A percentile compares a stretch with the other conserved stretches of the same genome.
These are phyloP conservation scores for Falco cherrug DNA, from an alignment of 2,797 vertebrate species.

Conservation along the genomic window DNA sequence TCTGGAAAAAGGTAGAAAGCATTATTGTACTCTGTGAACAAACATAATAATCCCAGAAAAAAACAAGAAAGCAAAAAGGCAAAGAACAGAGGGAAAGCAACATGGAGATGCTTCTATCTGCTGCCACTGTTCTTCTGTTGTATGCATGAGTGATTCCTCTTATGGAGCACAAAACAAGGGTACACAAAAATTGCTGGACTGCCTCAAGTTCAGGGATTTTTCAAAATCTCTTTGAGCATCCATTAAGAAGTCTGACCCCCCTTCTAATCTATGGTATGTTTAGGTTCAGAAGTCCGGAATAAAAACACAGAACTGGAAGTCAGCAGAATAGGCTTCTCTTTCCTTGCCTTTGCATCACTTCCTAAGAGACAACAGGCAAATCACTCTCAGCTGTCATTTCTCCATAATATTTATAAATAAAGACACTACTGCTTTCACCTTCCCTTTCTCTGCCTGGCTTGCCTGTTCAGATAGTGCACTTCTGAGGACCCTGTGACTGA, in stretches of 20 bases:
- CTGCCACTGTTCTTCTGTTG: background rate
- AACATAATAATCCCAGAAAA: background rate
- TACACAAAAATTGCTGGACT: background rate
- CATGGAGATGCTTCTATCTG: constrained; percentile 36
- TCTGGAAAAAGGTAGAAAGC: constrained; percentile 64
- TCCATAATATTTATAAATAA: background rate
- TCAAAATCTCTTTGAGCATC: background rate
- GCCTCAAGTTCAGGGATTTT: background rate
- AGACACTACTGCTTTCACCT: background rate
- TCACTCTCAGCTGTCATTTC: background rate
- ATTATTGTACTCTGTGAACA: constrained; percentile 11
- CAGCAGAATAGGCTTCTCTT: background rate
- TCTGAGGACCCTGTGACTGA: background rate
- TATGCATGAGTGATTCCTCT: background rate
- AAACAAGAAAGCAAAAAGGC: constrained; percentile 19
- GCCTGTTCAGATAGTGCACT: background rate
- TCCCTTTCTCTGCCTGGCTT: background rate
- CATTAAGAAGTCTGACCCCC: background rate
- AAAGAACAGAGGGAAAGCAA: constrained; percentile 33
- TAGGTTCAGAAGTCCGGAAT: background rate
- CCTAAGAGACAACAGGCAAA: background rate
- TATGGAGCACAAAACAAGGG: constrained; percentile 2
- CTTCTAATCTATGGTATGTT: background rate
- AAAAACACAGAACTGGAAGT: background rate
- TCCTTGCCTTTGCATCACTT: background rate